Base-by-base conservation (phyloP, 2,797 vertebrate genomes). In the Pseudopleuronectes americanus region DNA sequence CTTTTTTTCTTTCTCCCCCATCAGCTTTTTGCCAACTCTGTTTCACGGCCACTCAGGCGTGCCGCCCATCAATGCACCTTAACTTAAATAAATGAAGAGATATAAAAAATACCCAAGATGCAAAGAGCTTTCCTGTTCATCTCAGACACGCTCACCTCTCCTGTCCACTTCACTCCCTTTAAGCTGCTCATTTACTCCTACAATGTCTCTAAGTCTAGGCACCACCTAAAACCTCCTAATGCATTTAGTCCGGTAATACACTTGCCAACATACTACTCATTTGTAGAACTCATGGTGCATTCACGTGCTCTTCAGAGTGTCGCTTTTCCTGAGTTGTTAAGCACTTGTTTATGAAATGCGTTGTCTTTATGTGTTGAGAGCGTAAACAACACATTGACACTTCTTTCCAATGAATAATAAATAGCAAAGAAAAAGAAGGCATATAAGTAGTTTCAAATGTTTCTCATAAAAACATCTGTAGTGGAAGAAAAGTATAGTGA, bases 21-120 rank as follows among this genome's bases (percentile, higher is more conserved):
- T 95, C 96, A 96, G 95, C 88, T 94, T 95, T 92, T 93, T 94
- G 93, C 93, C 92, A 94, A 94, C 95, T 95, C 85, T 94, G 96
- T 95, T 95, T 95, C 95, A 92, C 89, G 93, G 92, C 88, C 93
- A 92, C 60, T 94, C 93, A 96, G 95, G 96, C 95, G 84, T 90
- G 94, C 94, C 94, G 84, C 89, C 85, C 86, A 91, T 85, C 90
- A 95, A 89, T 87, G 84, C 91, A 95, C 93, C 95, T 95, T 92
- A 86, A 89, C 93, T 93, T 94, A 92, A 86, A 89, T 73, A 84
- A 74, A 74, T 79, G 73, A 72, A 62, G 67, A 84, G 64, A 28
- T 59, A 63, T 64, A 71, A 71, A 79, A 73, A 80, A 75, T 55
- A 82, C 66, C 66, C 62, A 72, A 70, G 62, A 84, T 67, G 43